Conservation (phyloP, 1,140 invertebrate species). For the Asbolus verrucosus region DNA sequence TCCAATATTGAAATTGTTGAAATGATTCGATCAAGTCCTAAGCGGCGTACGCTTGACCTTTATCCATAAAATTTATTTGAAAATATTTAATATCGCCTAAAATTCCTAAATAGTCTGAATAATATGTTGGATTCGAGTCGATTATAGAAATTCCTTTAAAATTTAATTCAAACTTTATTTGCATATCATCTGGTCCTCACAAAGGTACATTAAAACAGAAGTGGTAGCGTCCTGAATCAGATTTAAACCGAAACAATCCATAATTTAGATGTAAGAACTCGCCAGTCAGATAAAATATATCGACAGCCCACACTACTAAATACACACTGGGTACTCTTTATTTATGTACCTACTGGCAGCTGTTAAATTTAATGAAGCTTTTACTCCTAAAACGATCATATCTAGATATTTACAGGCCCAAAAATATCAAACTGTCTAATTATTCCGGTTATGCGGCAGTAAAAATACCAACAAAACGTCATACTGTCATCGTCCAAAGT, state of each 20-base stretch:
- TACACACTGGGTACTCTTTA: slow-evolving; percentile 24
- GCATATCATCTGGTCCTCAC: slow-evolving; percentile 25
- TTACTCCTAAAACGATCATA: slow-evolving; percentile 14
- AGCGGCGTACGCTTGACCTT: slow-evolving; percentile 41
- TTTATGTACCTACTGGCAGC: slow-evolving; percentile 22
- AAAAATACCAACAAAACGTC: slow-evolving; percentile 5
- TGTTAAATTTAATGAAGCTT: slow-evolving; percentile 42
- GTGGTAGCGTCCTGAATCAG: slow-evolving; percentile 8
- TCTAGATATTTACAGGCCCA: not conserved
- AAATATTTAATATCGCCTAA: slow-evolving; percentile 46
- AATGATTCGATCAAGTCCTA: slow-evolving; percentile 24
- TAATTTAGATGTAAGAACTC: slow-evolving; percentile 40
- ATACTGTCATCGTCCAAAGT: not conserved
- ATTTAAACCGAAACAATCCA: slow-evolving; percentile 37
- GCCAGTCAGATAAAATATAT: slow-evolving; percentile 20
- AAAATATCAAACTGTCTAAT: no score
- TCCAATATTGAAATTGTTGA: slow-evolving; percentile 32
- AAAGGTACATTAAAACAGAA: slow-evolving; percentile 23
- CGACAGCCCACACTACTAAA: slow-evolving; percentile 25
- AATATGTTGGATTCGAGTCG: slow-evolving; percentile 37
- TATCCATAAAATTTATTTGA: slow-evolving; percentile 39
- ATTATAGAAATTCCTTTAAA: slow-evolving; percentile 45
- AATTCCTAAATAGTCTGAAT: slow-evolving; percentile 45
- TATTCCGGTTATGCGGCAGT: not conserved
- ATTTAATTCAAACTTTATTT: slow-evolving; percentile 42